phyloP scores from a whole-genome alignment of 2,797 vertebrate species.

The Eulemur rubriventer region DNA sequence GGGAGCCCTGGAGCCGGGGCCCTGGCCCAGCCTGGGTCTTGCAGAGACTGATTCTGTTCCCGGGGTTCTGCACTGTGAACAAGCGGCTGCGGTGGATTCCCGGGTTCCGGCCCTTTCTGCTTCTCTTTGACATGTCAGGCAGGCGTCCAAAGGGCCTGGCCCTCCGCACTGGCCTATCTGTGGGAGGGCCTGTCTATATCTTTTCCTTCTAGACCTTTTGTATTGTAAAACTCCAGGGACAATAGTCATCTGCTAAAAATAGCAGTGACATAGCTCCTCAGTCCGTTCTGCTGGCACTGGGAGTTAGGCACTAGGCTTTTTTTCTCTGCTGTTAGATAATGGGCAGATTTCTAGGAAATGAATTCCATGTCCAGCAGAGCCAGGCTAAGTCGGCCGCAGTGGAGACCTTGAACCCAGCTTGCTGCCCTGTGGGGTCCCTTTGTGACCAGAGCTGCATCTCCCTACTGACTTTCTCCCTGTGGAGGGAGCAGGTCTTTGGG shows the following conservation, averaged over 20 bases:
- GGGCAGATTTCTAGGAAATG: background rate
- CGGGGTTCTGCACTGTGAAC: too few relatives aligned
- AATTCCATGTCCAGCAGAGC: background rate
- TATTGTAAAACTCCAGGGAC: background rate
- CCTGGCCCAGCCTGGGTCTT: background rate
- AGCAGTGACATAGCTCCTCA: background rate
- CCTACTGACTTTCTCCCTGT: rapidly evolving
- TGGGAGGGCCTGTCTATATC: background rate
- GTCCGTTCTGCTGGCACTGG: background rate
- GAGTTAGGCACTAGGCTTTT: background rate
- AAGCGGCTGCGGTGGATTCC: rapidly evolving
- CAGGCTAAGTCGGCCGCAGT: background rate
- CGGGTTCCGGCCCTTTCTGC: background rate
- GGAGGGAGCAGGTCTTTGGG: background rate
- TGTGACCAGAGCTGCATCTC: rapidly evolving
- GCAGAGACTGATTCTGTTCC: rapidly evolving
- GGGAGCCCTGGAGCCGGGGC: background rate
- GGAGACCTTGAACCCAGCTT: background rate
- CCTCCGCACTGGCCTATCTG: rapidly evolving
- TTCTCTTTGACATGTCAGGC: background rate
- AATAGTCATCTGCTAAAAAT: slow-evolving; percentile 3
- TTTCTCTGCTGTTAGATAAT: background rate
- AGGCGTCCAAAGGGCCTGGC: background rate
- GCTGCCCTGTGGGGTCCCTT: background rate
- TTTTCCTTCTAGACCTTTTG: background rate